Base-by-base conservation (phyloP, 2,797 vertebrate species). In the Bradypus variegatus region DNA sequence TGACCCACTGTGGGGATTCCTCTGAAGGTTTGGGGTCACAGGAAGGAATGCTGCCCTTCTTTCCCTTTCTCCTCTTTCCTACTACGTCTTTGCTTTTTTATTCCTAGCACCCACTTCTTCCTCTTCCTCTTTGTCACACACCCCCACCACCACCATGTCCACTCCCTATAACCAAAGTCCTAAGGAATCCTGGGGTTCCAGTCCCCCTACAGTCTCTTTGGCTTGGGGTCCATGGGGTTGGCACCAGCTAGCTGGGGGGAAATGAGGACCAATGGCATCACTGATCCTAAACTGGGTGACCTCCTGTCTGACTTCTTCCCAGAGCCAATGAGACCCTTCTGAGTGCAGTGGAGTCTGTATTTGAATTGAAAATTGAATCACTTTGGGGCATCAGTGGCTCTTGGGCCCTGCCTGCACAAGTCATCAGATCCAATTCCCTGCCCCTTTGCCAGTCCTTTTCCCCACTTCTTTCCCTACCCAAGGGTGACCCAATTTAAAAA, bases 161-260 rank as follows among this genome's bases (percentile, higher is more conserved):
- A 41, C 38, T 83, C 29, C 87, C 62, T 93, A 70, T 41, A 82
- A 45, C 86, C 85, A 84, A 79, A 94, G 93, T 92, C 91, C 93
- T 80, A 90, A 94, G 91, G 92, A 93, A 65, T 76, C 64, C 36
- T 86, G 45, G 77, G 36, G 15, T 80, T 91, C 79, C 33, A 38
- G 2, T 83, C 21, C 85, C 88, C 88, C n/a, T 90, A 60, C 11
- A 80, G 70, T 69, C 50, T 19, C 18, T 48, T 64, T 58, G 73
- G 69, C 81, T 82, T 89, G 80, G 69, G 58, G 58, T 73, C 25
- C 33, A 33, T 67, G 53, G 53, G 60, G 76, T 94, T 88, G 48
- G 75, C 60, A 94, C 29, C 48, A 45, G 3, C 81, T 89, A 58
- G 12, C 60, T 78, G 53, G 79, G 14, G 55, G 23, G 14, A 8